Base-by-base conservation (phyloP, 2,113 vertebrate genomes). In the Microcebus griseorufus region DNA sequence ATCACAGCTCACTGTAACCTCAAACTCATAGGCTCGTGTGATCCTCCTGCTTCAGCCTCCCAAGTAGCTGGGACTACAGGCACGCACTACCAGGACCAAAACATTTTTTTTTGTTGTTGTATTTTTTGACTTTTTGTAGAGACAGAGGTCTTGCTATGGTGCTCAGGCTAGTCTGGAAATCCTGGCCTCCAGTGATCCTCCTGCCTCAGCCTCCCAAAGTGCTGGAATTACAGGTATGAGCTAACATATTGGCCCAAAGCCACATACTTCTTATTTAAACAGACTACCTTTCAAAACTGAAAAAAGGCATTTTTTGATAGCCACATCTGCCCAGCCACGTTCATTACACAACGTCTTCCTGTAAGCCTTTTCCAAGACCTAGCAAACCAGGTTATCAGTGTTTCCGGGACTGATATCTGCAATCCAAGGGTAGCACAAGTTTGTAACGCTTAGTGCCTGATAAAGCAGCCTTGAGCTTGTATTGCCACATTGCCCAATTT, bases 391-490 rank as follows among this genome's bases (percentile, higher is more conserved):
- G 81, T 95, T 93, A 94, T 95, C 96, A 65, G 55, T 58, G 32
- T 82, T 96, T 88, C 88, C 18, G 13, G 80, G 87, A 73, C n/a
- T 10, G 5, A 11, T 55, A 82, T 75, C 78, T 93, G 86, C 82
- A 83, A 65, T 48, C 45, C 86, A 65, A 96, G 87, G 78, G 79
- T 53, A 88, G 70, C 67, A 64, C 45, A 75, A 90, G 62, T 80
- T 17, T 85, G 39, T 53, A 88, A 93, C 10, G 3, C 48, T 16
- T 45, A 34, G 62, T 55, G n/a, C 37, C 82, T 80, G 89, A 89
- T 92, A 92, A 94, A 80, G 65, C 86, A 97, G 79, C 88, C 95
- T 93, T 84, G 95, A 96, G 87, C 48, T 80, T 76, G 67, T 94
- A 83, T 16, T 79, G 82, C 79, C 91, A 73, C 90, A 67, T 11